Percentiles rank a stretch among this genome's conserved stretches.
phyloP scores from a whole-genome alignment of 37 sponge, comb jelly and placozoan genomes.

The Lycopodina hypogea region DNA sequence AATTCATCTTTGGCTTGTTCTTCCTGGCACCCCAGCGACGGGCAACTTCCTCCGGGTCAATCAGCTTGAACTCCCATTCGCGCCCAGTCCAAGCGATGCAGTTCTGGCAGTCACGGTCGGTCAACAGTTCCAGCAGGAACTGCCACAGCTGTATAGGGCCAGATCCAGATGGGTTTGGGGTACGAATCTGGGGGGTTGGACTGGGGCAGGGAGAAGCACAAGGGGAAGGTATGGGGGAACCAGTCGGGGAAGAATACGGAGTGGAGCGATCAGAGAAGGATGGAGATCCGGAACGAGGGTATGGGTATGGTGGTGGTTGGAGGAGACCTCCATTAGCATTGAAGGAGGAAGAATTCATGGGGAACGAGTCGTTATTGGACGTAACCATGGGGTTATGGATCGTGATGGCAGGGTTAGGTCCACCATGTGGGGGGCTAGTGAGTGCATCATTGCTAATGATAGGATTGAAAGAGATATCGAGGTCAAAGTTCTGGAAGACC shows the following conservation, averaged over 20 bases:
- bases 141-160: conserved; percentile 94
- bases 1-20: conserved; percentile 94
- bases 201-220: conserved; percentile 54
- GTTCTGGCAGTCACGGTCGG: conserved; percentile 79
- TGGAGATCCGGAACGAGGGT: conserved; percentile 16
- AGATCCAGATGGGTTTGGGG: conserved; percentile 53
- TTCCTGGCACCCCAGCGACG: conserved; percentile 93
- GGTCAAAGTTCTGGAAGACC: conserved; percentile 40
- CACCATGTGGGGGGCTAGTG: conserved; percentile 24
- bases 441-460: conserved; percentile 22
- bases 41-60: conserved; percentile 93
- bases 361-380: not conserved
- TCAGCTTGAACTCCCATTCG: conserved; percentile 98
- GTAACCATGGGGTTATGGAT: conserved; percentile 30
- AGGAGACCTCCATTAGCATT: conserved; percentile 28
- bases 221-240: conserved; percentile 56
- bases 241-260: conserved; percentile 43
- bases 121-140: conserved; percentile 91
- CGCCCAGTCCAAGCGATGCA: conserved; percentile 93
- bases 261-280: conserved; percentile 45
- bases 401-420: conserved; percentile 32
- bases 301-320: conserved; percentile 30
- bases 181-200: conserved; percentile 16
- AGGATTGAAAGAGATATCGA: not conserved
- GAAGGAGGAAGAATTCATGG: not conserved